These are phyloP conservation scores for Python bivittatus DNA, from an alignment of 2,113 vertebrate genomes.

Conservation along the genomic window DNA sequence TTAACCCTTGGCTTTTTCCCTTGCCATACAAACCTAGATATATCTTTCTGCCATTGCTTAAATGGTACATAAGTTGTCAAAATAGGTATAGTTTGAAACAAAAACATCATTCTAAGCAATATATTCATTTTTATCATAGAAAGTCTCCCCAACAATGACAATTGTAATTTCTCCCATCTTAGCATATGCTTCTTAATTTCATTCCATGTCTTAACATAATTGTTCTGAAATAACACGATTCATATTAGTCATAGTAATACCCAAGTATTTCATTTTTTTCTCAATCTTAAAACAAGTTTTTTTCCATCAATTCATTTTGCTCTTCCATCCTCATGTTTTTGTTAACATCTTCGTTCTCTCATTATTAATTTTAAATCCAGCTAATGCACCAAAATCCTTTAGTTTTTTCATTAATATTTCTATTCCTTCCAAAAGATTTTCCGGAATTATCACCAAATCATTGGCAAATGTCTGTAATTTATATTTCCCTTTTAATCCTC, in stretches of 20 bases:
- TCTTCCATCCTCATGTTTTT: background rate
- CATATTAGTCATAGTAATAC: background rate
- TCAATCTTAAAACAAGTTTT: background rate
- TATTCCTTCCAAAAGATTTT: background rate
- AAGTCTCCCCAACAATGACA: background rate
- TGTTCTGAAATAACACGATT: background rate
- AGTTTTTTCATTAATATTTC: background rate
- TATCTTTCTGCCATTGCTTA: background rate
- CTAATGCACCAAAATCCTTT: background rate
- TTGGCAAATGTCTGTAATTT: too few species aligned
- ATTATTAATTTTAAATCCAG: background rate
- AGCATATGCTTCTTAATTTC: background rate
- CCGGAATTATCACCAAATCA: too few species aligned
- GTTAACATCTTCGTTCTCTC: background rate
- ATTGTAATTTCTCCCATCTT: background rate
- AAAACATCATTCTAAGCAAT: background rate
- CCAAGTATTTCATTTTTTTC: background rate
- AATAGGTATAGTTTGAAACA: background rate
- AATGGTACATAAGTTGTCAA: background rate
- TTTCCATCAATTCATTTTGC: background rate
- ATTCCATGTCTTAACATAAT: background rate
- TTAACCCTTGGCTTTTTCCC: background rate
- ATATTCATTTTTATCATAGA: background rate
- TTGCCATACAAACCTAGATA: background rate
- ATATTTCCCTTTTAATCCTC: too few species aligned